phyloP scores from a whole-genome alignment of 1,140 invertebrate species.

The Temnothorax longispinosus region DNA sequence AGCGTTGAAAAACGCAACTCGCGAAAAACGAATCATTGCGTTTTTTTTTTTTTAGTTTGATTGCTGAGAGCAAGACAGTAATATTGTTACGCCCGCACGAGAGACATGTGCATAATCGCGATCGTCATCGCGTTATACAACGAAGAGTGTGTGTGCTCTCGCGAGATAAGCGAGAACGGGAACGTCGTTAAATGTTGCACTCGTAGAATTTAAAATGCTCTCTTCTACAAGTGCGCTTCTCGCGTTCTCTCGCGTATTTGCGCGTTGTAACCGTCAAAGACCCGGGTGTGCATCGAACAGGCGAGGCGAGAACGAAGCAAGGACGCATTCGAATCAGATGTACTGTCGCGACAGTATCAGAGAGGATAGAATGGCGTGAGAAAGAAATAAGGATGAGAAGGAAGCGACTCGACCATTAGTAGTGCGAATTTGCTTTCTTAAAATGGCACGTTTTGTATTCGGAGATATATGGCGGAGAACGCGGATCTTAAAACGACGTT shows the following conservation, averaged over 20 bases:
- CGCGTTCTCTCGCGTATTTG: slow-evolving; percentile 31
- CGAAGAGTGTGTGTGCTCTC: not conserved
- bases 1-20: not conserved
- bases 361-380: not conserved
- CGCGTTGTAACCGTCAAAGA: slow-evolving; percentile 19
- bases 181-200: slow-evolving; percentile 8
- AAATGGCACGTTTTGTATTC: slow-evolving; percentile 1
- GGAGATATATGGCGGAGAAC: not conserved
- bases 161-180: not conserved
- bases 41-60: slow-evolving; percentile 7
- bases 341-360: not conserved
- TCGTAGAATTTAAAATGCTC: slow-evolving; percentile 63
- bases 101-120: slow-evolving; percentile 1
- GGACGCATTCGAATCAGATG: slow-evolving; percentile 6
- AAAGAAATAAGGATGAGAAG: not conserved
- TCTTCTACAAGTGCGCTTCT: not conserved
- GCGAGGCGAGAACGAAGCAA: not conserved
- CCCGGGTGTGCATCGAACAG: not conserved
- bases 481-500: slow-evolving; percentile 1
- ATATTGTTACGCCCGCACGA: not conserved
- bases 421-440: slow-evolving; percentile 10
- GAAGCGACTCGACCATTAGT: not conserved
- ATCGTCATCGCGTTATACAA: not conserved
- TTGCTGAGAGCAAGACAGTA: not conserved
- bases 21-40: not conserved